Evolutionary conservation across 1,140 invertebrate species (phyloP), one percentile per base, ranked within the genome.

Genomic region (Drosophila sproati): DNA sequence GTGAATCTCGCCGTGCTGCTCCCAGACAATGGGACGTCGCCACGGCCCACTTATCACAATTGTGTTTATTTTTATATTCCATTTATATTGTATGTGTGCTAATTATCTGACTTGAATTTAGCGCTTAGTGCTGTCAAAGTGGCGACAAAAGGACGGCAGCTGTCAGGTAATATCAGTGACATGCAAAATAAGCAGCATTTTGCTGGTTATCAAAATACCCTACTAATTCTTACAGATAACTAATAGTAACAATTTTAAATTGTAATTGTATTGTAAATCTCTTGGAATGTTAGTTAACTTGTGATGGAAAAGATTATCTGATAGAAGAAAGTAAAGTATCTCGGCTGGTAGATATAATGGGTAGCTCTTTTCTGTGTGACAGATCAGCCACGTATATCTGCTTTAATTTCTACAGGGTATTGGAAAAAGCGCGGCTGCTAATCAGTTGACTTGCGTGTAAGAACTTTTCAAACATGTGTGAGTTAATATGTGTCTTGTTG

Each of bases 81-180:
- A 45, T 28, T 28, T 56, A 34, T 48, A 43, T 56, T 57, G 41
- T 57, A 60, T 74, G 66, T 64, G 80, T 79, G 20, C 20, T 86
- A 86, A 86, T 87, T 87, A 88, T 88, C 66, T 78, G 54, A 63
- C 63, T 80, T 70, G 55, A 77, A 85, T 83, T 83, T 73, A 76
- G 80, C 77, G 48, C 80, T 86, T 88, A 71, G 73, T 79, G 82
- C 83, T 88, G 83, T 87, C 82, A 86, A 43, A 76, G 51, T 10
- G 41, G 47, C 47, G 80, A 59, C 62, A 59, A 64, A 52, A 64
- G 66, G 54, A 47, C 59, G 61, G 74, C 73, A 78, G 31, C 51
- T 70, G 69, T 32, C 73, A 76, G 61, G 20, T 60, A 55, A 43
- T 61, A 78, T 76, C 69, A 82, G 76, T 67, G n/a, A 20, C 31